Base-by-base conservation (phyloP, 2,888 invertebrate genomes). In the Chaetogeoica ovagalla region DNA sequence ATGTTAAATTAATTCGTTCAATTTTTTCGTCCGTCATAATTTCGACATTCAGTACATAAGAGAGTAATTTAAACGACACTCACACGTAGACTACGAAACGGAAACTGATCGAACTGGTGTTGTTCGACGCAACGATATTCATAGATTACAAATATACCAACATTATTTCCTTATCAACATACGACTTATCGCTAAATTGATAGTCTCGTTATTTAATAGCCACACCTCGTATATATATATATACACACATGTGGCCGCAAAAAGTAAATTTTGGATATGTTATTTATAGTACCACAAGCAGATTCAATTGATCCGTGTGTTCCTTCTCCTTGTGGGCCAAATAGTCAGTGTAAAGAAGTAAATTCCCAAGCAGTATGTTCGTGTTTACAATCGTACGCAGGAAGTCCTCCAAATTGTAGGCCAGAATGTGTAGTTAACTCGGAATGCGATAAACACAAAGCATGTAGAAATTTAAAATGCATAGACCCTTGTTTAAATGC, bases 381-480 rank as follows among this genome's bases (percentile, higher is more conserved):
- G 76, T 90, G 91, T 83, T 86, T 88, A 21, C 87, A 87, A 39
- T 88, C 88, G 79, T 90, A 88, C 84, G 86, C 89, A 52, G 90
- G 91, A 68, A 87, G 87, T 81, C 89, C 90, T 39, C 89, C 89
- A 15, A 86, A 87, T 82, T 90, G 90, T 83, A 85, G 89, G 83
- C 90, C 90, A 4, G 90, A 90, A 85, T 90, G 90, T 84, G 87
- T 89, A 19, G 87, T 88, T n/a, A 90, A 88, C 85, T 87, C 88
- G 0, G 89, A 90, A 84, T 90, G 90, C 85, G 84, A 88, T 55
- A 85, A 87, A 82, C 87, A 88, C 83, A 86, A 88, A 83, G 89
- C 90, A 52, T 91, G 90, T 83, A 87, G 89, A 76, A 89, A 89
- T 84, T 89, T 89, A 83, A 89, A 90, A 85, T 91, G 91, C 85